Evolutionary conservation across 2,888 invertebrate species (phyloP).

Genomic region (Macrophya annulata): DNA sequence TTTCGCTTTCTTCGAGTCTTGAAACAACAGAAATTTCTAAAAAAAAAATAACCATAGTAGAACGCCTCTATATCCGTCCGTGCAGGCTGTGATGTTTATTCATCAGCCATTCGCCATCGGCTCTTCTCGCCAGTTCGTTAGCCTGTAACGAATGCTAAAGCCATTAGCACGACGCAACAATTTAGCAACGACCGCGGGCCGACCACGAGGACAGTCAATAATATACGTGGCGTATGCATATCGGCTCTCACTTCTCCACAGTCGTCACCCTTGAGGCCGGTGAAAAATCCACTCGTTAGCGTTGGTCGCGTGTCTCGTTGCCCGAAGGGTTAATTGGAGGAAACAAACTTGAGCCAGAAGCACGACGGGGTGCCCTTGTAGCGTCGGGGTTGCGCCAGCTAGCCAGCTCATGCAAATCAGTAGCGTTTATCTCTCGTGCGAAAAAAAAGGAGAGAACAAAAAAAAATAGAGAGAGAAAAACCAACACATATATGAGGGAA

Average conservation of each 20-base stretch:
- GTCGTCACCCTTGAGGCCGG: conserved; percentile 57
- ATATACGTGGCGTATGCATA: conserved; percentile 49
- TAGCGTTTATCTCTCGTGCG: conserved; percentile 67
- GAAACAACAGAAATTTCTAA: not conserved
- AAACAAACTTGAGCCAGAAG: conserved; percentile 66
- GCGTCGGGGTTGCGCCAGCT: conserved; percentile 66
- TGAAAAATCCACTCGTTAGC: conserved; percentile 71
- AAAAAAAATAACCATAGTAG: not conserved
- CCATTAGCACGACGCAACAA: conserved; percentile 46
- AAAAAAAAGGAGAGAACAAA: conserved; percentile 55
- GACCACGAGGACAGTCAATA: conserved; percentile 49
- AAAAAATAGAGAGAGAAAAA: conserved; percentile 55
- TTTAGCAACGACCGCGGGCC: conserved; percentile 45
- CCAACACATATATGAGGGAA: conserved; percentile 58
- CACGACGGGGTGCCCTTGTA: conserved; percentile 56
- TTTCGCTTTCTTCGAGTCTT: conserved; percentile 5
- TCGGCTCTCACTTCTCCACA: conserved; percentile 15
- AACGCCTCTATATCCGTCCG: not conserved
- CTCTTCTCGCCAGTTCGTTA: conserved; percentile 42
- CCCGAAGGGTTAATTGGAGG: conserved; percentile 77
- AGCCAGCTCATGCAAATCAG: conserved; percentile 74
- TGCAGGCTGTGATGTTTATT: not conserved
- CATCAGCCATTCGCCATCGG: not conserved
- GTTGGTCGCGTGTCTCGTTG: conserved; percentile 73
- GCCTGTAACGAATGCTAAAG: conserved; percentile 45